phyloP scores from a whole-genome alignment of 2,797 vertebrate genomes.

The Characodon lateralis region DNA sequence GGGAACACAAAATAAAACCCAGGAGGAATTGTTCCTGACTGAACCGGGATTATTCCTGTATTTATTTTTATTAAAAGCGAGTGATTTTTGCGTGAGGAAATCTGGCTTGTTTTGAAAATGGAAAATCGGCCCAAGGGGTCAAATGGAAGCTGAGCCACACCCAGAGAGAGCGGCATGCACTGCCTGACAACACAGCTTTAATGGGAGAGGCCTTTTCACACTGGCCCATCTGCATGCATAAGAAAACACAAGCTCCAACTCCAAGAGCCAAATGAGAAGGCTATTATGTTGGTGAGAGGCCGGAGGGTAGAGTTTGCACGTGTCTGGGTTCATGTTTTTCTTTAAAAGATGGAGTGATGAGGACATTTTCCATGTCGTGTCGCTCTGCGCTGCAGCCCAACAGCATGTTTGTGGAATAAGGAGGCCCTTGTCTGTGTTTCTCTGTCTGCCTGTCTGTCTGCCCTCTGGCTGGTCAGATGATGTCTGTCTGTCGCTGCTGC shows the following conservation, averaged over 20 bases:
- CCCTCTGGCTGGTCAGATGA: conserved; percentile 60
- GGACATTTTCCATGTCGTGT: conserved; percentile 70
- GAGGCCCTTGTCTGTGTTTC: conserved; percentile 61
- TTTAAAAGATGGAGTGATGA: conserved; percentile 52
- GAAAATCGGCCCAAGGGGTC: conserved; percentile 62
- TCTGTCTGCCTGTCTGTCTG: conserved; percentile 36
- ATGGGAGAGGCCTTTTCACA: conserved; percentile 66
- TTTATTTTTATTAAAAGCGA: conserved; percentile 11
- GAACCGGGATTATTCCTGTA: not conserved
- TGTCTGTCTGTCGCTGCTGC: conserved; percentile 30
- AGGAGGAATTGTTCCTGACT: not conserved
- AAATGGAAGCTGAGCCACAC: conserved; percentile 73
- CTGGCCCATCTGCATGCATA: conserved; percentile 66
- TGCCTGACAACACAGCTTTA: conserved; percentile 50
- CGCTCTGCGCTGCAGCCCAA: conserved; percentile 41
- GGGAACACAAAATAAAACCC: not conserved
- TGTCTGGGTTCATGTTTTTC: conserved; percentile 34
- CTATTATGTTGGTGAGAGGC: conserved; percentile 2
- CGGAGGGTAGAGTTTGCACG: conserved; percentile 42
- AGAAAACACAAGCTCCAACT: conserved; percentile 55
- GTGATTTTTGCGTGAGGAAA: conserved; percentile 51
- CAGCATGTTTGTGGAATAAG: conserved; percentile 63
- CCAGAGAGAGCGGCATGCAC: conserved; percentile 53
- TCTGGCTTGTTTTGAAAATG: conserved; percentile 59
- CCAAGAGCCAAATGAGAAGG: conserved; percentile 23